phyloP scores from a whole-genome alignment of 2,113 vertebrate species.

The Apistogramma diplotaenia region DNA sequence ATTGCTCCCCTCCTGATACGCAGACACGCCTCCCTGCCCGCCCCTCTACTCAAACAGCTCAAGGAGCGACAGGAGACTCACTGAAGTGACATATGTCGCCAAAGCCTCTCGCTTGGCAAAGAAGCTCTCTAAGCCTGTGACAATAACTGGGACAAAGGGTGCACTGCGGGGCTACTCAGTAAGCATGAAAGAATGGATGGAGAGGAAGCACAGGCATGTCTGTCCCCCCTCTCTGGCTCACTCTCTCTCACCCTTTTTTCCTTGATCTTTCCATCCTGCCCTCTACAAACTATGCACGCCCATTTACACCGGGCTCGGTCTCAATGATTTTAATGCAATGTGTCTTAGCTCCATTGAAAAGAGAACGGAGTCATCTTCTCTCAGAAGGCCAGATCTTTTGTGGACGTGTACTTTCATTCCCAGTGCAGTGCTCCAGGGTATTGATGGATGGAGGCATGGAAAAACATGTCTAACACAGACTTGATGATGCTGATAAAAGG shows the following conservation, averaged over 20 bases:
- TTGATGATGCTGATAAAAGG: slow-evolving; percentile 14
- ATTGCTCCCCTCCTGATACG: slow-evolving; percentile 28
- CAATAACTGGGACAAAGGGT: slow-evolving; percentile 73
- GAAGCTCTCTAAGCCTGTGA: slow-evolving; percentile 64
- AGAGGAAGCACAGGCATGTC: slow-evolving; percentile 61
- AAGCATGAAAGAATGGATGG: slow-evolving; percentile 51
- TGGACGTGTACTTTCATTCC: slow-evolving; percentile 39
- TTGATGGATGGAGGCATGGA: slow-evolving; percentile 27
- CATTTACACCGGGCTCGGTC: slow-evolving; percentile 44
- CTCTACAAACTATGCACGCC: slow-evolving; percentile 37
- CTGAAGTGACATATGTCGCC: slow-evolving; percentile 75
- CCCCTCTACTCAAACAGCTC: slow-evolving; percentile 62
- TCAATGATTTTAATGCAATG: slow-evolving; percentile 51
- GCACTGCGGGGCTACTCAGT: slow-evolving; percentile 59
- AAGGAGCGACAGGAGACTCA: slow-evolving; percentile 67
- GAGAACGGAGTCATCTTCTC: slow-evolving; percentile 49
- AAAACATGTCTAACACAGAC: slow-evolving; percentile 41
- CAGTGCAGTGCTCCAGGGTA: slow-evolving; percentile 38
- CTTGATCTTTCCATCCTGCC: slow-evolving; percentile 40
- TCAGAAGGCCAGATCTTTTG: slow-evolving; percentile 41
- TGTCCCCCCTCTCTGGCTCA: slow-evolving; percentile 5
- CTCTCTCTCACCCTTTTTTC: neutral
- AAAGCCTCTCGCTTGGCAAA: slow-evolving; percentile 74
- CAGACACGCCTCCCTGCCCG: slow-evolving; percentile 54
- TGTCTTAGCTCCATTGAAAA: slow-evolving; percentile 46